A percentile compares a stretch with the other conserved stretches of the same genome.
Evolutionary conservation across 2,113 vertebrate genomes (phyloP).

Genomic region (Leucopsar rothschildi): DNA sequence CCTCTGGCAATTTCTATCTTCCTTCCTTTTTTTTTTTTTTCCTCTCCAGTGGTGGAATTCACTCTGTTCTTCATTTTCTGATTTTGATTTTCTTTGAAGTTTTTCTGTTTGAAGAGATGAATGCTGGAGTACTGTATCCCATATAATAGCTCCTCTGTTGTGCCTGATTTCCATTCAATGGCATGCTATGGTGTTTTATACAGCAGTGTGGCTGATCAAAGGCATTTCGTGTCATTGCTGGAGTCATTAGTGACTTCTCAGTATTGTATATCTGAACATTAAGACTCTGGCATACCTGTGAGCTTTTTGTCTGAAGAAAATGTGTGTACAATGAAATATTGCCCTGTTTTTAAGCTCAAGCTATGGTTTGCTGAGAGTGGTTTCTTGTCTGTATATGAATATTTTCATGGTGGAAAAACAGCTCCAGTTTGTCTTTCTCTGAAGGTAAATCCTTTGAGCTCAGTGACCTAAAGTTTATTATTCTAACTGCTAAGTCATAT

Average conservation of each 20-base stretch:
- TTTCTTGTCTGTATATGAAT: not conserved
- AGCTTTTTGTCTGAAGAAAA: constrained; percentile 25
- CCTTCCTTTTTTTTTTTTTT: not conserved
- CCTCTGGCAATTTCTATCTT: constrained; percentile 57
- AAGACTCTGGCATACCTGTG: constrained; percentile 29
- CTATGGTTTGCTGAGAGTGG: not conserved
- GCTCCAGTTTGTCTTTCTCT: not conserved
- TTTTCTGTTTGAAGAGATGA: constrained; percentile 76
- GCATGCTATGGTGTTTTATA: constrained; percentile 63
- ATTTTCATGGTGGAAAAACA: not conserved
- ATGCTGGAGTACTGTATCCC: constrained; percentile 67
- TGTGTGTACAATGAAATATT: not conserved
- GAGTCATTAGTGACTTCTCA: constrained; percentile 61
- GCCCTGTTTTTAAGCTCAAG: not conserved
- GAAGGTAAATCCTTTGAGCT: not conserved
- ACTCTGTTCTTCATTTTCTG: constrained; percentile 71
- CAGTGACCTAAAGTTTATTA: not conserved
- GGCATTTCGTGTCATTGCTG: constrained; percentile 58
- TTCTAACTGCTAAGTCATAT: not conserved
- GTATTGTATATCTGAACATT: constrained; percentile 19
- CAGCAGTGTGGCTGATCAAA: constrained; percentile 60
- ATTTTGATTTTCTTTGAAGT: constrained; percentile 76
- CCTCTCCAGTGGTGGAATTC: constrained; percentile 51
- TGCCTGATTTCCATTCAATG: constrained; percentile 72
- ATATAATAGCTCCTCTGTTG: constrained; percentile 75